Conservation (phyloP, 1,140 invertebrate genomes). For the Caenorhabditis tropicalis region DNA sequence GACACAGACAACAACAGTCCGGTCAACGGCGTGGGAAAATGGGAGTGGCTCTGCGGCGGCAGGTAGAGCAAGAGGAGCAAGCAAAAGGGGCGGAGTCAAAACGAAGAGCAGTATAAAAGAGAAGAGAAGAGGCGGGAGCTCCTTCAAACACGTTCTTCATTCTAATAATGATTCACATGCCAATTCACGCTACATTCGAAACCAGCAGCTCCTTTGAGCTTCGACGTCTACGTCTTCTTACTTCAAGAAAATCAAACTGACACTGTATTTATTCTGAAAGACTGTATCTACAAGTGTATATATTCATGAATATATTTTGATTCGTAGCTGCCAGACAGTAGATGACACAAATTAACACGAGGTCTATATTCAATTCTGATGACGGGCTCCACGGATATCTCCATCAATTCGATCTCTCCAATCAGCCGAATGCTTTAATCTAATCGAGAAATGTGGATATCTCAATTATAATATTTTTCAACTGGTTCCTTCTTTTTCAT, state of each 20-base stretch:
- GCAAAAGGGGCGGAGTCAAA: neutral
- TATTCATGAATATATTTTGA: neutral
- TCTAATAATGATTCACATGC: neutral
- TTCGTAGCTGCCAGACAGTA: neutral
- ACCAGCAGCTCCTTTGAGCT: constrained; percentile 9
- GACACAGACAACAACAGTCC: constrained; percentile 15
- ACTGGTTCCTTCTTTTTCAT: neutral
- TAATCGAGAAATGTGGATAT: neutral
- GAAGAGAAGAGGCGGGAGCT: neutral
- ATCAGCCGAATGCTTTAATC: neutral
- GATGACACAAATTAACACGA: neutral
- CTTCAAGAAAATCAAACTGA: neutral
- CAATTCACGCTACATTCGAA: constrained; percentile 11
- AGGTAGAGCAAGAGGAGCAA: neutral
- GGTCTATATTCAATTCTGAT: neutral
- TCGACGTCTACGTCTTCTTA: neutral
- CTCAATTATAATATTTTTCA: neutral
- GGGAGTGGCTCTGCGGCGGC: constrained; percentile 15
- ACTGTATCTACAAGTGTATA: constrained; percentile 11
- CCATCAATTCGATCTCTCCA: neutral
- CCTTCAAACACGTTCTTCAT: neutral
- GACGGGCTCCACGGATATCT: neutral
- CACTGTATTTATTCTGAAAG: neutral
- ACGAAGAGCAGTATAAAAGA: constrained; percentile 20
- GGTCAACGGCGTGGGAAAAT: constrained; percentile 23